A percentile compares a stretch with the other conserved stretches of the same genome.
These are phyloP conservation scores for Diadophis punctatus DNA, from an alignment of 2,113 vertebrate genomes.

Conservation along the genomic window DNA sequence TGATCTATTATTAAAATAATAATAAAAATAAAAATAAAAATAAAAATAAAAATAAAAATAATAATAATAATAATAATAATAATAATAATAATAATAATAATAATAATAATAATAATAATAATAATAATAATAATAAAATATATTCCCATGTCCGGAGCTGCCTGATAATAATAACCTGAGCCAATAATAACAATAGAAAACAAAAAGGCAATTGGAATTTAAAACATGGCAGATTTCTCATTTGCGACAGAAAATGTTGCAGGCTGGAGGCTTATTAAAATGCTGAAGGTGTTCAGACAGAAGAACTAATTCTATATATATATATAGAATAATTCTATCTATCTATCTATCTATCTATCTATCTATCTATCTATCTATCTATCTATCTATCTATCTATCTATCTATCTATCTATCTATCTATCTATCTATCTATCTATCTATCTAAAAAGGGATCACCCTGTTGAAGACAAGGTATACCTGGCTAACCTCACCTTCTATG, in stretches of 20 bases:
- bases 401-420: no score
- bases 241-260: no score
- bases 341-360: no score
- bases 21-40: no score
- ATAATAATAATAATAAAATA: neutral
- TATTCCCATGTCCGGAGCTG: neutral
- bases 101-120: no score
- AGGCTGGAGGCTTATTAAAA: neutral
- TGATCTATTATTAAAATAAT: conserved; percentile 46
- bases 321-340: no score
- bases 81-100: no score
- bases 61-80: no score
- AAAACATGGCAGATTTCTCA: neutral
- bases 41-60: no score
- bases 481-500: neutral
- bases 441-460: neutral
- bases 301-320: neutral
- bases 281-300: neutral
- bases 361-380: no score
- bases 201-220: neutral
- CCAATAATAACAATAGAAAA: neutral
- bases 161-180: neutral
- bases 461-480: neutral
- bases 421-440: no score
- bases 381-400: no score